Evolutionary conservation across 2,888 invertebrate species (phyloP).

Genomic region (Heteromyza rotundicornis): DNA sequence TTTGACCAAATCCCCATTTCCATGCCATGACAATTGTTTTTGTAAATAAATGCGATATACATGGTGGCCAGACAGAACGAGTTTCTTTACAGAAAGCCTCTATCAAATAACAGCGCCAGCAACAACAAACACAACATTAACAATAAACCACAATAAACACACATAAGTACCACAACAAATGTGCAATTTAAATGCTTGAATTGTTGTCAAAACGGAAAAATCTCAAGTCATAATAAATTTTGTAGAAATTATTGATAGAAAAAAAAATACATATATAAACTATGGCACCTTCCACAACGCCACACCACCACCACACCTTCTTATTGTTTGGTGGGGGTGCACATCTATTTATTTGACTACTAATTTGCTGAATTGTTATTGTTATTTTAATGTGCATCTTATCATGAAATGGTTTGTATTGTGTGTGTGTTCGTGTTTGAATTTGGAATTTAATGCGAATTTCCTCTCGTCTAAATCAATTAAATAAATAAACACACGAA

Average conservation of each 20-base stretch:
- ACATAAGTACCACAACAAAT: too few species aligned
- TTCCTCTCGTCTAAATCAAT: slow-evolving; percentile 11
- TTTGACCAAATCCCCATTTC: neutral
- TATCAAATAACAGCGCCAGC: too few species aligned
- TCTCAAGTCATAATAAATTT: neutral
- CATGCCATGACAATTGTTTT: neutral
- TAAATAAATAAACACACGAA: slow-evolving; percentile 22
- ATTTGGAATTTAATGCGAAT: neutral
- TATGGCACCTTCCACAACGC: too few species aligned
- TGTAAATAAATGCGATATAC: neutral
- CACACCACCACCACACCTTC: neutral
- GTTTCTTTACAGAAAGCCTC: neutral
- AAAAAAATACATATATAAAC: too few species aligned
- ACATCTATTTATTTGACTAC: neutral
- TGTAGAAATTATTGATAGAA: neutral
- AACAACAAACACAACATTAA: too few species aligned
- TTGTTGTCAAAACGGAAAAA: neutral
- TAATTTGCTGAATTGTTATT: neutral
- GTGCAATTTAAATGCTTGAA: neutral
- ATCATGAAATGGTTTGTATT: neutral
- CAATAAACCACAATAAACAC: too few species aligned
- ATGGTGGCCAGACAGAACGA: neutral
- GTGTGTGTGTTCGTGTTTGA: neutral
- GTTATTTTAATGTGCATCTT: slow-evolving; percentile 10
- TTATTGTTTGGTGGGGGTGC: neutral